A percentile compares a stretch with the other conserved stretches of the same genome.
phyloP scores from a whole-genome alignment of 2,888 invertebrate species.

The Stenodera caucasica region DNA sequence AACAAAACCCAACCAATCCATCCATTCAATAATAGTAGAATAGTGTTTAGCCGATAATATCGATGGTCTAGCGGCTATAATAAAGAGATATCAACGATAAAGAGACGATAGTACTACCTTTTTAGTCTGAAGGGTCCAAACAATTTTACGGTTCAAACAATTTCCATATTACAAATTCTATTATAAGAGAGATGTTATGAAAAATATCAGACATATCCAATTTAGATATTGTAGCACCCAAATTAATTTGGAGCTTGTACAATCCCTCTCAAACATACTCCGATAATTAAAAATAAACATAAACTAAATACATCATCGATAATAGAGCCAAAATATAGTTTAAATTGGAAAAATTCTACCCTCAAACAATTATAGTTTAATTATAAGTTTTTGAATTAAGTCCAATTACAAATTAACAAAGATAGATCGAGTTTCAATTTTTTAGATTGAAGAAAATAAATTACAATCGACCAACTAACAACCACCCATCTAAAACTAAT shows the following conservation, averaged over 20 bases:
- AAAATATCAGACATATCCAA: too few relatives aligned
- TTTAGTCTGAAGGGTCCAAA: background rate
- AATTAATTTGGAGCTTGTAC: too few relatives aligned
- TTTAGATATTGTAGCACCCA: too few relatives aligned
- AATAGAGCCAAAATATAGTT: background rate
- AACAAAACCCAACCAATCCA: constrained; percentile 16
- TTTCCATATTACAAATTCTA: too few relatives aligned
- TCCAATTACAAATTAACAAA: background rate
- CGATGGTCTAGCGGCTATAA: background rate
- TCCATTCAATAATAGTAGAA: constrained; percentile 18
- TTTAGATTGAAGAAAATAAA: background rate
- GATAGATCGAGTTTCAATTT: background rate
- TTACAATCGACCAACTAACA: background rate
- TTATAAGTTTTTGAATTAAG: background rate
- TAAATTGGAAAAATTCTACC: background rate
- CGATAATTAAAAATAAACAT: constrained; percentile 6
- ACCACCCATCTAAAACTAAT: background rate
- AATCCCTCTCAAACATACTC: background rate
- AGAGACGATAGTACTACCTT: background rate
- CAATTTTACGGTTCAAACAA: constrained; percentile 1
- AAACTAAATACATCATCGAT: constrained; percentile 2
- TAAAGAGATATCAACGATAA: background rate
- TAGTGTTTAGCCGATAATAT: too few relatives aligned
- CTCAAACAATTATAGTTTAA: background rate
- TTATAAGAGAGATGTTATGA: too few relatives aligned